A percentile compares a stretch with the other conserved stretches of the same genome.
Evolutionary conservation across 2,797 vertebrate species (phyloP).

Genomic region (Scleropages formosus): DNA sequence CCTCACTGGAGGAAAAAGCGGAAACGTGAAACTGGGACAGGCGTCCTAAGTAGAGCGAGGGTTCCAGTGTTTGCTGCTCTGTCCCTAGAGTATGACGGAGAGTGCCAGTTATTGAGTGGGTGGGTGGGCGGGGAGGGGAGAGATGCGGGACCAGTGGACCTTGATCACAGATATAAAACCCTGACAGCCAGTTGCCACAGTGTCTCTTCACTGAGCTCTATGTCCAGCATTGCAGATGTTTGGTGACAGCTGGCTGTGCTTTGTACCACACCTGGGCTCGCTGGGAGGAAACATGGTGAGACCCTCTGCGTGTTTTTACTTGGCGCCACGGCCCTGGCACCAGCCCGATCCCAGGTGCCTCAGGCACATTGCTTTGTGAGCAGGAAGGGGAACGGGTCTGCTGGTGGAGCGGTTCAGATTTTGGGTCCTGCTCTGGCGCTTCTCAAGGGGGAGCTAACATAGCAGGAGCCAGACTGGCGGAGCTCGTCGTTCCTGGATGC

Average conservation of each 20-base stretch:
- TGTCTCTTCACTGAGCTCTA: slow-evolving; percentile 16
- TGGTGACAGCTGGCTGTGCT: slow-evolving; percentile 31
- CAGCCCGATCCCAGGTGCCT: neutral
- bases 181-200: slow-evolving; percentile 11
- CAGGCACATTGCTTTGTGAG: no score
- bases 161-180: slow-evolving; percentile 25
- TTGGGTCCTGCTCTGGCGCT: no score
- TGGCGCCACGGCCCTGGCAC: neutral
- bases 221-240: slow-evolving; percentile 27
- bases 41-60: slow-evolving; percentile 22
- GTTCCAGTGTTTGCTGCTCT: slow-evolving; percentile 18
- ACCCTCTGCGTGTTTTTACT: slow-evolving; percentile 10
- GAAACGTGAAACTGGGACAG: slow-evolving; percentile 19
- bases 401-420: no score
- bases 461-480: neutral
- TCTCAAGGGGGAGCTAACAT: no score
- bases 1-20: neutral
- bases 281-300: slow-evolving; percentile 33
- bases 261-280: slow-evolving; percentile 21
- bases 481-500: neutral
- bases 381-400: no score
- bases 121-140: slow-evolving; percentile 1
- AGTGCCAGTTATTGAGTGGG: slow-evolving; percentile 2
- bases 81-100: neutral
- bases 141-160: neutral